phyloP scores from a whole-genome alignment of 2,113 vertebrate species.

The Barnardius zonarius region DNA sequence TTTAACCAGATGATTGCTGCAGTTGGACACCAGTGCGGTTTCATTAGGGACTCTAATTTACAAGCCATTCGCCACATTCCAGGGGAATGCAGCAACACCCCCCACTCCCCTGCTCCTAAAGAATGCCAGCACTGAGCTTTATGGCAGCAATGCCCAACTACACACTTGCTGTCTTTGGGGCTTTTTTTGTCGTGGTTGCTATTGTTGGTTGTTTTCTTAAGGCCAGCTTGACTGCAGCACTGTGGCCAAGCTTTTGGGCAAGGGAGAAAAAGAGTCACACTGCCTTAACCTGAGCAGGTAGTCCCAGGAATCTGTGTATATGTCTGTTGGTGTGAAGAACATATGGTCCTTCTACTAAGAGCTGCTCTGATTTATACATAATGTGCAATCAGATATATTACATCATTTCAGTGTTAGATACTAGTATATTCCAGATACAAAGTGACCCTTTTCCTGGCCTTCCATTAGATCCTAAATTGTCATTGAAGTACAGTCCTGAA shows the following conservation, averaged over 20 bases:
- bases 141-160: constrained; percentile 56
- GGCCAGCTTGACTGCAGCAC: neutral
- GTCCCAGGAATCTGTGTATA: neutral
- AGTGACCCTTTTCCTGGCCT: constrained; percentile 51
- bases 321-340: neutral
- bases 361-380: constrained; percentile 14
- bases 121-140: constrained; percentile 76
- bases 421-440: constrained; percentile 46
- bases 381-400: constrained; percentile 47
- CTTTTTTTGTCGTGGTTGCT: neutral
- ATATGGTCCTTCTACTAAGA: neutral
- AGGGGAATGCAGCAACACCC: constrained; percentile 73
- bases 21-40: constrained; percentile 92
- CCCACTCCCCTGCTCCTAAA: constrained; percentile 76
- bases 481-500: constrained; percentile 39
- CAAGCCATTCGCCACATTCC: constrained; percentile 92
- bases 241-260: neutral
- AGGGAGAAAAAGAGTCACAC: neutral
- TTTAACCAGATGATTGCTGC: constrained; percentile 99
- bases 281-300: neutral
- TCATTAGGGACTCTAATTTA: constrained; percentile 99
- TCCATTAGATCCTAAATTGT: constrained; percentile 60
- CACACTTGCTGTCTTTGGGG: neutral
- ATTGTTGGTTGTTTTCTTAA: constrained; percentile 39
- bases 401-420: constrained; percentile 31